Conservation (phyloP, 2,113 vertebrate genomes). For the Alces alces region DNA sequence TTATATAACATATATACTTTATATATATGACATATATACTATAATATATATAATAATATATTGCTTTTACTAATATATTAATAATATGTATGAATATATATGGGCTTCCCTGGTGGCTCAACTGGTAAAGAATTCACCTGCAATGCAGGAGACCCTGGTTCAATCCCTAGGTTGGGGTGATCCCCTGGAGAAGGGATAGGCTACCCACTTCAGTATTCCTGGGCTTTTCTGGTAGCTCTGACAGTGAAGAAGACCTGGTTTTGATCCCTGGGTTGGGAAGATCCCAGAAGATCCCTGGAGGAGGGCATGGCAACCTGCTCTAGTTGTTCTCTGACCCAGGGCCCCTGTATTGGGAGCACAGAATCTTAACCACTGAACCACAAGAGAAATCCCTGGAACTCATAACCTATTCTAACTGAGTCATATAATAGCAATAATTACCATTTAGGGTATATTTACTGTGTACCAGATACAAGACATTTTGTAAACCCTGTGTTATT, state of each 20-base stretch:
- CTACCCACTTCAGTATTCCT: neutral
- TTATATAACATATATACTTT: neutral
- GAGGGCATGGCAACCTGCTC: accelerated
- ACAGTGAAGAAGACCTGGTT: neutral
- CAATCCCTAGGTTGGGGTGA: neutral
- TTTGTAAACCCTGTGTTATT: neutral
- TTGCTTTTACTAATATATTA: neutral
- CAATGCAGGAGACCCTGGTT: neutral
- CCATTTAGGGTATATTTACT: neutral
- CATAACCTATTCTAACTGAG: neutral
- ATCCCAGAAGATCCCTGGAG: neutral
- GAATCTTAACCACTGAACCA: neutral
- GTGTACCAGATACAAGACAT: neutral
- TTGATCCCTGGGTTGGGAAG: neutral
- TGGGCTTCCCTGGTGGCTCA: neutral
- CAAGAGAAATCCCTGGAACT: neutral
- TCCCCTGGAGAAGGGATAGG: neutral
- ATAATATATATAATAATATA: neutral
- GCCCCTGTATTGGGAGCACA: neutral
- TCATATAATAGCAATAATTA: neutral
- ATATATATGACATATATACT: neutral
- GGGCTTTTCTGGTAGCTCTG: neutral
- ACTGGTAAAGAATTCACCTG: neutral
- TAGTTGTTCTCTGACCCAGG: neutral
- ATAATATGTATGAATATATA: neutral